Conservation (phyloP, 1,140 invertebrate species). For the Cephus cinctus region DNA sequence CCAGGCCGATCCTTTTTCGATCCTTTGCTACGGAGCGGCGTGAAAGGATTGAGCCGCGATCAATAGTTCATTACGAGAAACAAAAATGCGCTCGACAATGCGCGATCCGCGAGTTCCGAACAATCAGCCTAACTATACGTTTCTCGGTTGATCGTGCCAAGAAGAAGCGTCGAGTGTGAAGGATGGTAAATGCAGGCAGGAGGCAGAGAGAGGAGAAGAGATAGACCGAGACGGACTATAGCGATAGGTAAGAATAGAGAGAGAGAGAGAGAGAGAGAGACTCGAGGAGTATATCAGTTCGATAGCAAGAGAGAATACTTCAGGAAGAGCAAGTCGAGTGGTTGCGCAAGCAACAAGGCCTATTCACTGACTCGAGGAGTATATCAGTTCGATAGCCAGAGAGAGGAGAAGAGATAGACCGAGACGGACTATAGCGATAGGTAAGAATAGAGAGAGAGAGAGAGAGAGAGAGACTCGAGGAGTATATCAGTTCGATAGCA, state of each 20-base stretch:
- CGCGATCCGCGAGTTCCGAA: constrained; percentile 2
- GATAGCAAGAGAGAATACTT: too few species aligned
- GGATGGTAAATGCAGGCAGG: background rate
- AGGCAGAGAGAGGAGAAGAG: too few species aligned
- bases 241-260: too few species aligned
- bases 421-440: too few species aligned
- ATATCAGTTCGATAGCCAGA: too few species aligned
- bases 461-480: background rate
- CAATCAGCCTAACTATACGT: constrained; percentile 7
- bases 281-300: too few species aligned
- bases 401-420: too few species aligned
- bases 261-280: background rate
- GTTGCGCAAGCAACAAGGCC: constrained; percentile 41
- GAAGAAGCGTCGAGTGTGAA: background rate
- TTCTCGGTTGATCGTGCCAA: background rate
- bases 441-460: background rate
- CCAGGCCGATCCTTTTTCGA: too few species aligned
- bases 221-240: too few species aligned
- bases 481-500: too few species aligned
- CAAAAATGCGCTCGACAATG: constrained; percentile 5
- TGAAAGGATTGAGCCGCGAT: background rate
- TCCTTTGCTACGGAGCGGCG: too few species aligned
- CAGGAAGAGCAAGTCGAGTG: too few species aligned
- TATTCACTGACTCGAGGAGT: constrained; percentile 27
- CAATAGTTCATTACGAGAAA: constrained; percentile 10